phyloP scores from a whole-genome alignment of 2,888 invertebrate species.

The Pseudanteris insignis region DNA sequence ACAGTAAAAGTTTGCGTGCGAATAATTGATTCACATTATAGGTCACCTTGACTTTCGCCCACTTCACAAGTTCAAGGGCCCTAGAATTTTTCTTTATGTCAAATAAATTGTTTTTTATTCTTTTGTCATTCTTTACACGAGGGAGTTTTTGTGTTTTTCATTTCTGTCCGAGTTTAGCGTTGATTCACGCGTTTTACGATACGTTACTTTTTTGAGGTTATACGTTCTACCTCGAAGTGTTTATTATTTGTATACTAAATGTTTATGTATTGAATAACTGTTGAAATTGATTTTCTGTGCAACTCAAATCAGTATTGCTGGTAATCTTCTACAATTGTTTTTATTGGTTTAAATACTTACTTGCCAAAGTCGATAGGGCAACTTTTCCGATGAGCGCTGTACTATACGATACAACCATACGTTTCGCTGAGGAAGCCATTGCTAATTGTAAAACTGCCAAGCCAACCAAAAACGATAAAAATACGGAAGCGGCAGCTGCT shows the following conservation, averaged over 20 bases:
- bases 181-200: too few relatives aligned
- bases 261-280: not conserved
- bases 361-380: conserved; percentile 78
- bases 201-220: too few relatives aligned
- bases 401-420: conserved; percentile 81
- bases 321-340: not conserved
- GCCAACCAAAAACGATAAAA: conserved; percentile 81
- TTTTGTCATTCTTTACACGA: too few relatives aligned
- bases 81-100: too few relatives aligned
- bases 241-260: too few relatives aligned
- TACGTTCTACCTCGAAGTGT: too few relatives aligned
- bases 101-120: too few relatives aligned
- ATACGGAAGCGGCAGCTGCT: conserved; percentile 77
- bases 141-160: too few relatives aligned
- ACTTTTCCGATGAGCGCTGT: conserved; percentile 82
- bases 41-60: too few relatives aligned
- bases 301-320: not conserved
- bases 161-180: too few relatives aligned
- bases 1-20: too few relatives aligned
- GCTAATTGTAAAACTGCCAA: conserved; percentile 85
- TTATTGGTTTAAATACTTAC: conserved; percentile 72
- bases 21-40: too few relatives aligned
- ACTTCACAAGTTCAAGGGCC: not conserved
- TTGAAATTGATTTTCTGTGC: conserved; percentile 24
- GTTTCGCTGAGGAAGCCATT: conserved; percentile 86